A percentile compares a stretch with the other conserved stretches of the same genome.
Conservation (phyloP, 2,888 invertebrate species). For the Drosophila ezoana region DNA sequence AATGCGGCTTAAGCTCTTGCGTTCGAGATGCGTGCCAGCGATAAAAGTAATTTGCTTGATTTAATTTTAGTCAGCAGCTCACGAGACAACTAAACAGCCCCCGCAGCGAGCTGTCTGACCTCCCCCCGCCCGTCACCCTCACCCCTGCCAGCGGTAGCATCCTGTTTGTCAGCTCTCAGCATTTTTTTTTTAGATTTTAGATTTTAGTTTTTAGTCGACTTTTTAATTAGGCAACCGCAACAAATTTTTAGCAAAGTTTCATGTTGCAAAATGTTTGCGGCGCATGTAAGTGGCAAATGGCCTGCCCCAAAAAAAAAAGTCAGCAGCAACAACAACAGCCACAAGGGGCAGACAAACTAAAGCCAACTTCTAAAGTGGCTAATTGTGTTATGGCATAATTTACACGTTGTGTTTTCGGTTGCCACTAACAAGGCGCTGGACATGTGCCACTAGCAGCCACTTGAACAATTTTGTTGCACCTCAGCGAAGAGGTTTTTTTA, state of each 20-base stretch:
- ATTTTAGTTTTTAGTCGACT: slow-evolving; percentile 39
- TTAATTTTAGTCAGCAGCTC: slow-evolving; percentile 79
- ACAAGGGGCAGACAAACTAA: slow-evolving; percentile 33
- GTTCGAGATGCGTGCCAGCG: slow-evolving; percentile 79
- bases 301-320: slow-evolving; percentile 31
- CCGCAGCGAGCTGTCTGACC: slow-evolving; percentile 39
- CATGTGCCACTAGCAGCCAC: slow-evolving; percentile 70
- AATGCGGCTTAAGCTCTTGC: slow-evolving; percentile 73
- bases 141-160: slow-evolving; percentile 52
- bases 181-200: slow-evolving; percentile 24
- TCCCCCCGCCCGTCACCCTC: not conserved
- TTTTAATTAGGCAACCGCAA: slow-evolving; percentile 74
- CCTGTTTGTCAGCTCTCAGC: slow-evolving; percentile 67
- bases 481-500: slow-evolving; percentile 27
- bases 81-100: slow-evolving; percentile 69
- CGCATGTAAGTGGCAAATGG: slow-evolving; percentile 77
- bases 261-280: slow-evolving; percentile 72
- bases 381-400: slow-evolving; percentile 80
- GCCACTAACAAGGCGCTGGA: slow-evolving; percentile 74
- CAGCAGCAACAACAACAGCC: slow-evolving; percentile 23
- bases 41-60: slow-evolving; percentile 80
- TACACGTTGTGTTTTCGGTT: slow-evolving; percentile 79
- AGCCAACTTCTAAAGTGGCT: slow-evolving; percentile 77
- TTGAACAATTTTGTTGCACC: slow-evolving; percentile 51
- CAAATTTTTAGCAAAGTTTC: slow-evolving; percentile 71